Percentiles rank a stretch among this genome's conserved stretches.
Evolutionary conservation across 2,888 invertebrate genomes (phyloP).

Genomic region (Artemia sinica): DNA sequence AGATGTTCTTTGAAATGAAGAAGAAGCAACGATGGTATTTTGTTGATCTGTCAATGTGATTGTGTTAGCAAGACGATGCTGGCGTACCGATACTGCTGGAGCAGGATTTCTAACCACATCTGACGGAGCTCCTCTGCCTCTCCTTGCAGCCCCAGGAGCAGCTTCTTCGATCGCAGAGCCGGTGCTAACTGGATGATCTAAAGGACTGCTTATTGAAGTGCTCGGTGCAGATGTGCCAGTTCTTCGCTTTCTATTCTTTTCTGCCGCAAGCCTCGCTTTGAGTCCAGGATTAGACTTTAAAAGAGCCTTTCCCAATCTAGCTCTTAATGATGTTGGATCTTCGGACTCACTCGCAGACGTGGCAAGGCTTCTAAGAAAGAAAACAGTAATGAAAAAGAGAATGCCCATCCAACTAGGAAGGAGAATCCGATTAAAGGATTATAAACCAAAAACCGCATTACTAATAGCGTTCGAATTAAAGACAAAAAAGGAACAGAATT

Average conservation of each 20-base stretch:
- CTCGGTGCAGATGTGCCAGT: neutral
- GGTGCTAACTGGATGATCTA: too few relatives aligned
- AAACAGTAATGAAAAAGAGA: neutral
- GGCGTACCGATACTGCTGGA: neutral
- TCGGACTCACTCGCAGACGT: neutral
- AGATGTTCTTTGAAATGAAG: neutral
- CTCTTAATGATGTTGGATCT: neutral
- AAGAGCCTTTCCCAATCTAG: slow-evolving; percentile 8
- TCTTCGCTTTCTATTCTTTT: neutral
- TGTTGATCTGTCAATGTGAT: neutral
- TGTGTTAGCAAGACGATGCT: neutral
- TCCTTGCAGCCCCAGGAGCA: neutral
- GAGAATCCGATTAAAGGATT: neutral
- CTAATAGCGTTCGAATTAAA: neutral
- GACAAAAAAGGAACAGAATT: too few relatives aligned
- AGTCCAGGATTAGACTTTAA: slow-evolving; percentile 1
- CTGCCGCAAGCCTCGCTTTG: neutral
- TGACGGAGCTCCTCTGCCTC: neutral
- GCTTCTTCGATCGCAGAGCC: too few relatives aligned
- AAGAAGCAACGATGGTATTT: too few relatives aligned
- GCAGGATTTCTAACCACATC: neutral
- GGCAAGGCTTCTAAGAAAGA: neutral
- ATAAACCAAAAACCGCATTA: neutral
- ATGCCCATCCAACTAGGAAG: neutral
- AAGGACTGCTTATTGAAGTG: neutral